Evolutionary conservation across 1,140 invertebrate species (phyloP).

Genomic region (Sesamia nonagrioides): DNA sequence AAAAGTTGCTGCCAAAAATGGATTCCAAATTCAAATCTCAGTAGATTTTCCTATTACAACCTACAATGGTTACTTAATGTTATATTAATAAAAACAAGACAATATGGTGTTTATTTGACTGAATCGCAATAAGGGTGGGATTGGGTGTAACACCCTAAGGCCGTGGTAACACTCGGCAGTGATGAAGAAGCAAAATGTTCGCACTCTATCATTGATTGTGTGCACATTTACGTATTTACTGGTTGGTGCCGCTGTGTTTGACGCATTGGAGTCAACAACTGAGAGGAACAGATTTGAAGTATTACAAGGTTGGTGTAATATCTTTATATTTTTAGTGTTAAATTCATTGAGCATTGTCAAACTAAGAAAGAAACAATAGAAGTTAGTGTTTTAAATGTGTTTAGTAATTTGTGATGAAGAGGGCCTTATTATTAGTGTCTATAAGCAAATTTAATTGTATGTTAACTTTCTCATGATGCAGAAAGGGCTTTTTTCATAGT

Average conservation of each 20-base stretch:
- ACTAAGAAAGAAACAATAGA: too few species aligned
- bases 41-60: constrained; percentile 39
- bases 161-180: constrained; percentile 79
- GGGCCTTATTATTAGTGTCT: too few species aligned
- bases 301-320: constrained; percentile 90
- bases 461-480: too few species aligned
- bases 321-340: too few species aligned
- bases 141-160: constrained; percentile 78
- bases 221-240: constrained; percentile 99
- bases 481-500: too few species aligned
- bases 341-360: too few species aligned
- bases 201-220: constrained; percentile 99
- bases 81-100: constrained; percentile 50
- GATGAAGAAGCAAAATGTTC: constrained; percentile 99
- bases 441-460: too few species aligned
- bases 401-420: too few species aligned
- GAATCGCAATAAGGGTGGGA: constrained; percentile 64
- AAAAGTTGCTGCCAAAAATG: constrained; percentile 48
- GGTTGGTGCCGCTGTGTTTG: constrained; percentile 99
- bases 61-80: constrained; percentile 63
- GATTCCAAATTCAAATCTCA: constrained; percentile 53
- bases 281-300: constrained; percentile 95
- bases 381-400: too few species aligned
- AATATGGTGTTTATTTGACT: constrained; percentile 67
- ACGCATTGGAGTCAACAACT: constrained; percentile 98